phyloP scores from a whole-genome alignment of 2,888 invertebrate species.

The Hyalella azteca region DNA sequence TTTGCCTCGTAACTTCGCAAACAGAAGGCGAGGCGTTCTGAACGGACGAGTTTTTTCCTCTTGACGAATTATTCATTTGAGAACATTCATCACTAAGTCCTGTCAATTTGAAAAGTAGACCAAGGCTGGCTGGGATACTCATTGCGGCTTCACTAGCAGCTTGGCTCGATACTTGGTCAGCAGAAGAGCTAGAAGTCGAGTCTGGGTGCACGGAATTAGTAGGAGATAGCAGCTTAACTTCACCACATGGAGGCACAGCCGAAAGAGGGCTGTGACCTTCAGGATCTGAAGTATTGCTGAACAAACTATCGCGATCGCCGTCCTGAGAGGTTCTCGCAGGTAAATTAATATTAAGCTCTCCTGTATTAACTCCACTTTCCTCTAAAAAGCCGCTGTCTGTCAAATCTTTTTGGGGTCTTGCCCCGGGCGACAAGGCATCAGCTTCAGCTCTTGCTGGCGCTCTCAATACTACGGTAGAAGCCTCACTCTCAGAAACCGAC shows the following conservation, averaged over 20 bases:
- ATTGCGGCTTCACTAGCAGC: too few relatives aligned
- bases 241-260: neutral
- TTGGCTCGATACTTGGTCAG: too few relatives aligned
- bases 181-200: too few relatives aligned
- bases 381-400: slow-evolving; percentile 55
- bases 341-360: neutral
- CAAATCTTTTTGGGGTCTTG: slow-evolving; percentile 17
- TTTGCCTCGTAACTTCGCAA: slow-evolving; percentile 27
- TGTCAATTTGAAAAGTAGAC: neutral
- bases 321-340: neutral
- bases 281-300: slow-evolving; percentile 30
- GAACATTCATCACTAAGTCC: too few relatives aligned
- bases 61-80: too few relatives aligned
- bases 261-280: slow-evolving; percentile 5
- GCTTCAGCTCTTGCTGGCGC: neutral
- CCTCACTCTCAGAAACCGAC: slow-evolving; percentile 12
- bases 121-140: neutral
- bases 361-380: neutral
- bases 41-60: neutral
- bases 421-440: neutral
- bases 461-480: neutral
- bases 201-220: too few relatives aligned
- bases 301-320: slow-evolving; percentile 14
- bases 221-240: too few relatives aligned
- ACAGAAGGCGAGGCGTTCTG: neutral